phyloP scores from a whole-genome alignment of 2,113 vertebrate species.

The Bombycilla garrulus region DNA sequence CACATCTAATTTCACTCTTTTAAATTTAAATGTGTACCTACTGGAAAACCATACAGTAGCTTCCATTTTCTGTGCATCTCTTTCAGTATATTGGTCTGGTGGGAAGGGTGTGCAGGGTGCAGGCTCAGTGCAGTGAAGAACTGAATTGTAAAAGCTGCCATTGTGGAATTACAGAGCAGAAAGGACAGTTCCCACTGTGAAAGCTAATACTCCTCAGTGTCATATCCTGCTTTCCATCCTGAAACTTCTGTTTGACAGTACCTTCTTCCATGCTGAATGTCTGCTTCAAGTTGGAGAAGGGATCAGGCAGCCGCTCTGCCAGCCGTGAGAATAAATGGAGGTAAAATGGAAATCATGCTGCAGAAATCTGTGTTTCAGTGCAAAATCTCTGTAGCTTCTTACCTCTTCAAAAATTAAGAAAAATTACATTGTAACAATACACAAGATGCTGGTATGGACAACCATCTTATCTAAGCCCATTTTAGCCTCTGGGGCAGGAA shows the following conservation, averaged over 20 bases:
- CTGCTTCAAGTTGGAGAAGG: background rate
- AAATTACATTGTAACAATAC: background rate
- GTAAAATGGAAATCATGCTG: background rate
- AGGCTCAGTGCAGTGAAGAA: background rate
- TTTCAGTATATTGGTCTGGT: rapidly evolving
- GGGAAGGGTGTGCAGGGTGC: background rate
- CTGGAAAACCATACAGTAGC: background rate
- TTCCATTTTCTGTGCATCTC: background rate
- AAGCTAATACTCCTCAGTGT: background rate
- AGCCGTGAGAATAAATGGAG: background rate
- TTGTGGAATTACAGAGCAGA: background rate
- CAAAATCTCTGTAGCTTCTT: background rate
- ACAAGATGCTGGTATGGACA: background rate
- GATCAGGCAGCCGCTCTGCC: background rate
- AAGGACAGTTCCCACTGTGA: background rate
- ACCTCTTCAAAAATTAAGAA: rapidly evolving
- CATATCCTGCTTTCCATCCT: background rate
- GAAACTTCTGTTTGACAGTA: background rate
- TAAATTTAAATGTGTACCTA: background rate
- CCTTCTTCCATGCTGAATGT: too few species aligned
- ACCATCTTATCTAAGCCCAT: background rate
- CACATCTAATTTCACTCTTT: background rate
- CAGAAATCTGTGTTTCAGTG: background rate
- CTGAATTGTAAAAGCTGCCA: too few species aligned
- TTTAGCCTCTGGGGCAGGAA: background rate